Conservation (phyloP, 2,797 vertebrate species). For the Gymnopithys bicolor region DNA sequence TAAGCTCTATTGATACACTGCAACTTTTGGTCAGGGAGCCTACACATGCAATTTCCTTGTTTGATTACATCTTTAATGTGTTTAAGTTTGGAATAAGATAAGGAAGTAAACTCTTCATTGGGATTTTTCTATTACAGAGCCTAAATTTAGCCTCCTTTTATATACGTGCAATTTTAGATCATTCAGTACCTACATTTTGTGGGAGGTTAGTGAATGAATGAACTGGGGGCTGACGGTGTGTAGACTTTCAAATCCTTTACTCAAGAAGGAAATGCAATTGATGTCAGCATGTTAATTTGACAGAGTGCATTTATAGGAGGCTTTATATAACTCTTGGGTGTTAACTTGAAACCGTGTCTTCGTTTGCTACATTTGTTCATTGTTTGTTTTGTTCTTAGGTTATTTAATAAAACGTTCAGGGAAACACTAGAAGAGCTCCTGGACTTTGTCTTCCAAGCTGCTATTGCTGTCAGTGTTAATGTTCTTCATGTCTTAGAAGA, state of each 20-base stretch:
- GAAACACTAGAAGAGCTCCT: slow-evolving; percentile 10
- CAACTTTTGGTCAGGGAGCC: not conserved
- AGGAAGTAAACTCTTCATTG: not conserved
- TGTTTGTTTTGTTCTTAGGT: slow-evolving; percentile 19
- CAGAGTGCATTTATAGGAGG: slow-evolving; percentile 32
- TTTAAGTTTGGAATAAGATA: not conserved
- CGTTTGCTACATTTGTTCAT: slow-evolving; percentile 13
- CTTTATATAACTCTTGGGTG: slow-evolving; percentile 23
- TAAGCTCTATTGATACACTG: not conserved
- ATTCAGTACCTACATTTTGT: slow-evolving; percentile 11
- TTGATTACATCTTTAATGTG: not conserved
- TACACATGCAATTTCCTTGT: not conserved
- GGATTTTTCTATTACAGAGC: slow-evolving; percentile 1
- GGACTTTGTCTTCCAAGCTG: slow-evolving; percentile 1
- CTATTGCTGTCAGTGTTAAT: not conserved
- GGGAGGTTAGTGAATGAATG: slow-evolving; percentile 19
- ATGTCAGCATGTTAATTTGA: slow-evolving; percentile 35
- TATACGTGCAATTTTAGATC: not conserved
- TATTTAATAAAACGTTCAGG: slow-evolving; percentile 44
- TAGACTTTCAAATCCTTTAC: slow-evolving; percentile 18
- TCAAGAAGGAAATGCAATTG: slow-evolving; percentile 13
- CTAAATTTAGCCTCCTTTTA: slow-evolving; percentile 22
- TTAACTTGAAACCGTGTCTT: slow-evolving; percentile 14
- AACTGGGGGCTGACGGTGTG: not conserved
- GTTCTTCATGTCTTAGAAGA: not conserved